Conservation (phyloP, 2,888 invertebrate species). For the Rhodophaea formosa region DNA sequence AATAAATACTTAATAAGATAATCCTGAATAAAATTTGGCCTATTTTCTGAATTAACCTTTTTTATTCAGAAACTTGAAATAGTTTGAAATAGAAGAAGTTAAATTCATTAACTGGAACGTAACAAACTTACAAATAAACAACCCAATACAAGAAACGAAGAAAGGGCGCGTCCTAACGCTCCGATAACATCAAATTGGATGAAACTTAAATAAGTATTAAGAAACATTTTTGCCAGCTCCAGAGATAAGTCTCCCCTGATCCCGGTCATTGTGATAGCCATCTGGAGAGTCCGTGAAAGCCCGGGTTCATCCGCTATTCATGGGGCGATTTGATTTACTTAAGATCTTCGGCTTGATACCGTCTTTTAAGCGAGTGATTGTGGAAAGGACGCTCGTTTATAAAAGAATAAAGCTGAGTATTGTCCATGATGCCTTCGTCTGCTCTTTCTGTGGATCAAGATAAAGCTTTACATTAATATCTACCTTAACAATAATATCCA, state of each 20-base stretch:
- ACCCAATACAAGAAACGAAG: not conserved
- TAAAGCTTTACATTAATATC: too few species aligned
- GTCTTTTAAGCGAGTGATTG: constrained; percentile 73
- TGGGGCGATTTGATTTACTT: constrained; percentile 81
- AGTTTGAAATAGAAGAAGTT: too few species aligned
- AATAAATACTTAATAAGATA: too few species aligned
- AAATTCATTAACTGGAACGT: too few species aligned
- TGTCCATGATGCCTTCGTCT: constrained; percentile 19
- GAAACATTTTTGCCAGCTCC: constrained; percentile 72
- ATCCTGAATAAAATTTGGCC: too few species aligned
- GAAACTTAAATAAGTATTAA: constrained; percentile 76
- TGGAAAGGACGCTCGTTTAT: constrained; percentile 51
- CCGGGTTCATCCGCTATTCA: constrained; percentile 76
- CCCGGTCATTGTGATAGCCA: constrained; percentile 77
- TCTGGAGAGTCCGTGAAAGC: constrained; percentile 74
- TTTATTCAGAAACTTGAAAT: too few species aligned
- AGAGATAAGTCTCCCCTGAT: constrained; percentile 74
- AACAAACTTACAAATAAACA: not conserved
- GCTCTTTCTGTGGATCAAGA: not conserved
- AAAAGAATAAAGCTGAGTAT: constrained; percentile 54
- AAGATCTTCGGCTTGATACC: constrained; percentile 75
- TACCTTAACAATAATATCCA: too few species aligned
- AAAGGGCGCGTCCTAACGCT: constrained; percentile 11
- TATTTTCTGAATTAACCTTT: too few species aligned
- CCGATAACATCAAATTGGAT: constrained; percentile 66